These are phyloP conservation scores for Sitodiplosis mosellana DNA, from an alignment of 1,140 invertebrate genomes.

Conservation along the genomic window DNA sequence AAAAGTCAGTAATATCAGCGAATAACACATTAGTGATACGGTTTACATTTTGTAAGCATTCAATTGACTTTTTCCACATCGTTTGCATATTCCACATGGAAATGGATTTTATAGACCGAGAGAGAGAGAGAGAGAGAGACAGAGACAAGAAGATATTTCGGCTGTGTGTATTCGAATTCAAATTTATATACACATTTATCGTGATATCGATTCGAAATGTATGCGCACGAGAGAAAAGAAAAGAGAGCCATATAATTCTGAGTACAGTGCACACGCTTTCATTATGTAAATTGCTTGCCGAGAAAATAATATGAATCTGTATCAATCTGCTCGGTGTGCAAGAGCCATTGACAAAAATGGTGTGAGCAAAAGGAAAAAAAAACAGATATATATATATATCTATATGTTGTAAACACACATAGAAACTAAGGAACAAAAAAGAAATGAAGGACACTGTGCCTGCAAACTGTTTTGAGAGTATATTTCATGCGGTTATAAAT, in stretches of 20 bases:
- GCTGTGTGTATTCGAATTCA: too few relatives aligned
- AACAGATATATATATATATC: too few relatives aligned
- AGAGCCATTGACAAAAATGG: not conserved
- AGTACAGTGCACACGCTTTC: not conserved
- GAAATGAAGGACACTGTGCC: not conserved
- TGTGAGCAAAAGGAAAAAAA: not conserved
- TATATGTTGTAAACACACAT: not conserved
- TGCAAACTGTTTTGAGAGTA: not conserved
- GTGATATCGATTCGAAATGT: not conserved
- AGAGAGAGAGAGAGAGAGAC: too few relatives aligned
- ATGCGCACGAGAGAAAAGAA: not conserved
- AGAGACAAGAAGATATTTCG: too few relatives aligned
- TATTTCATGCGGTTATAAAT: not conserved
- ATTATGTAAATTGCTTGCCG: not conserved
- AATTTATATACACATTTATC: too few relatives aligned
- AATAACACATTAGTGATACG: too few relatives aligned
- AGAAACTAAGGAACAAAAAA: not conserved
- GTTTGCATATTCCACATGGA: too few relatives aligned
- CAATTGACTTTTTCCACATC: too few relatives aligned
- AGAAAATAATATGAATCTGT: not conserved
- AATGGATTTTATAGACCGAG: too few relatives aligned
- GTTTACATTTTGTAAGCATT: too few relatives aligned
- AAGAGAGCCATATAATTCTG: not conserved
- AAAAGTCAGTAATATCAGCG: too few relatives aligned
- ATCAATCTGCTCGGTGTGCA: not conserved